Base-by-base conservation (phyloP, 2,888 invertebrate species). In the Oligia fasciuncula region DNA sequence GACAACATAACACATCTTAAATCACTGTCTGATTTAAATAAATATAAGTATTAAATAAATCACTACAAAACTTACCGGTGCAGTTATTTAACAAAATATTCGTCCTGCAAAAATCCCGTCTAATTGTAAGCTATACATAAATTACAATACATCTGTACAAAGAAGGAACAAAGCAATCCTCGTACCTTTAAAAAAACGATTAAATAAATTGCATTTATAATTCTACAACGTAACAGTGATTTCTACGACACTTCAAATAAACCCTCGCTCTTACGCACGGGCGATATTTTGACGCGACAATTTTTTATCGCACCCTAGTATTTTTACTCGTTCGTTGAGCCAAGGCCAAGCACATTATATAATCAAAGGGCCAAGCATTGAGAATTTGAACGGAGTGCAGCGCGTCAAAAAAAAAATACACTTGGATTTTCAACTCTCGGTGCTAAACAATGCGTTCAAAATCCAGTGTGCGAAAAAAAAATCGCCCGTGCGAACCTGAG, bases 71-170 rank as follows among this genome's bases (percentile, higher is more conserved):
- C 13, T 40, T 13, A 60, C 14, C n/a, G 43, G n/a, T 62, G 13
- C 68, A 75, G 1, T 43, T 29, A 14, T 57, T 49, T 14, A 73
- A 66, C 23, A 66, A 72, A 72, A 80, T n/a, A 74, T 68, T 80
- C 73, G 69, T 85, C 89, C 74, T 79, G 74, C 80, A 85, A 85
- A 83, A 87, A 83, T 79, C 81, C 79, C 76, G 75, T 73, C n/a
- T 3, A 40, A 43, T 63, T 65, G 69, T 29, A 79, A 75, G 66
- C 65, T 77, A 62, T 68, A 66, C n/a, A 72, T 77, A 73, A 54
- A 74, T 63, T 67, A 81, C 29, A 62, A 70, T 67, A 81, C 51
- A 72, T 73, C 76, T 87, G 79, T 85, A 87, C 79, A 81, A 76
- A 78, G n/a, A 75, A 77, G 60, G 68, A 74, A 71, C 72, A 79